These are phyloP conservation scores for Lasius platythorax DNA, from an alignment of 2,888 invertebrate genomes.

Conservation along the genomic window DNA sequence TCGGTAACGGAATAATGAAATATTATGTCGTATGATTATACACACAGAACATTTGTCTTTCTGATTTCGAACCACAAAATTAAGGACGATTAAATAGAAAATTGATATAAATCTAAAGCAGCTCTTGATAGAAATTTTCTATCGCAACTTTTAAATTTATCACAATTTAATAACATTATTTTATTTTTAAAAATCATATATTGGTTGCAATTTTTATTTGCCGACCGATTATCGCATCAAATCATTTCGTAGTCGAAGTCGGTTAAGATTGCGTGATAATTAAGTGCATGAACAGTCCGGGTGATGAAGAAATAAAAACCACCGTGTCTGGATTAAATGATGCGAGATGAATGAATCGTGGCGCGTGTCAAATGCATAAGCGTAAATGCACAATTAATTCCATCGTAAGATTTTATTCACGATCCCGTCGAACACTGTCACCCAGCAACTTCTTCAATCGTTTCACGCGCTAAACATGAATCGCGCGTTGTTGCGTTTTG, in stretches of 20 bases:
- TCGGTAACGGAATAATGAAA: neutral
- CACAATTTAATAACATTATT: neutral
- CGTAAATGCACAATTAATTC: slow-evolving; percentile 15
- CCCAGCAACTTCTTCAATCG: neutral
- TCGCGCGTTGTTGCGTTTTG: neutral
- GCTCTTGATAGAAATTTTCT: neutral
- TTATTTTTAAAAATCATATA: neutral
- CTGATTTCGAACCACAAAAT: neutral
- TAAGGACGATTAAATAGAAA: neutral
- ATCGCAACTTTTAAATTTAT: neutral
- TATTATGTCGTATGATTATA: neutral
- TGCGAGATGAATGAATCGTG: neutral
- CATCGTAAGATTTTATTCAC: neutral
- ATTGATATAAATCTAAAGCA: neutral
- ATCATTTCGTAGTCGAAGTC: neutral
- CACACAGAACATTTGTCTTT: neutral
- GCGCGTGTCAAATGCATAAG: neutral
- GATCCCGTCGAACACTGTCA: neutral
- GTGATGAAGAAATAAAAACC: neutral
- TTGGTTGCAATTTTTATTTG: neutral
- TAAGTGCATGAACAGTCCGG: neutral
- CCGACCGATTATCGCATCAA: neutral
- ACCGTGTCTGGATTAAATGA: neutral
- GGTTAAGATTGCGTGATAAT: neutral
- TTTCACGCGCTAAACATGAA: neutral